Evolutionary conservation across 2,888 invertebrate species (phyloP), one percentile per base, ranked within the genome.

Genomic region (Silvanus unidentatus): DNA sequence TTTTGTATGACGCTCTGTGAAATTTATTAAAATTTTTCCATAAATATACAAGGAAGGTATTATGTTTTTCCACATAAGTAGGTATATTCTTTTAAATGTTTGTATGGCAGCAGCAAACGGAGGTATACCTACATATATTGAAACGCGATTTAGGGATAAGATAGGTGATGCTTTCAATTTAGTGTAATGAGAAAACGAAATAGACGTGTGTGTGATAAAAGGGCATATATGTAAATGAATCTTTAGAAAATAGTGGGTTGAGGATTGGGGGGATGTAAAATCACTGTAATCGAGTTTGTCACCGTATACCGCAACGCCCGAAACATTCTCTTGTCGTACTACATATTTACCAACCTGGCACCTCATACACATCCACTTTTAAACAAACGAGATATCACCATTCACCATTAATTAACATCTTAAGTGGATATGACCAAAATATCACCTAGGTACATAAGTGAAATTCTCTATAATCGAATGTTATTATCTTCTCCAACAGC

Each of bases 151-250:
- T 42, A 42, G 16, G 44, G 43, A 15, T 37, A 42, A 47, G 50
- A 50, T 50, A 46, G 44, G 46, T 49, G 49, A 47, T 47, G 44
- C 40, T 43, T 48, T 44, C 46, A 44, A 46, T 51, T 44, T 28
- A 48, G 45, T 32, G 44, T 51, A 51, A 48, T 48, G 50, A 51
- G 48, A 51, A 48, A 51, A 51, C 44, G 48, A 46, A 51, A 48
- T 48, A 46, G 46, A 42, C 42, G 42, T 38, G 44, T 38, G 44
- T 51, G 44, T 48, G 44, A 50, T 45, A 46, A 40, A 43, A 40
- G 42, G 27, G 42, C 50, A 48, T 44, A 38, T 40, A 51, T 51
- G 46, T 44, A 51, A 48, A 51, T 51, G 50, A 51, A 46, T 46
- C 41, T 42, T 8, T 37, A 28, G 43, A 34, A 48, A 50, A 50